Base-by-base conservation (phyloP, 1,140 invertebrate genomes). In the Melipona quadrifasciata region DNA sequence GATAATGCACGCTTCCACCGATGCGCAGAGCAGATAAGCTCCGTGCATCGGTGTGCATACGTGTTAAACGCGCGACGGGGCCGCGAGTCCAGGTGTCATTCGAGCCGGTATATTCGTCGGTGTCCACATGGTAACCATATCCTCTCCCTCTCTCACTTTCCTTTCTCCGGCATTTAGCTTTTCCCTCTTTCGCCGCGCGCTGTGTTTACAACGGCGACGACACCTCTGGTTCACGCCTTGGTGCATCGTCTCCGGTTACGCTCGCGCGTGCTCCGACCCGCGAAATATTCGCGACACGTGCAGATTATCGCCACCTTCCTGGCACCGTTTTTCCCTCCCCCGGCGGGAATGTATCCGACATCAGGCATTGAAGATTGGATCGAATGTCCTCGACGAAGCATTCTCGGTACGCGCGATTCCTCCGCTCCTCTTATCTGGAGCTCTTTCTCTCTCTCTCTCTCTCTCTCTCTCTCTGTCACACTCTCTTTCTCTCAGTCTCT, bases 211-310 rank as follows among this genome's bases (percentile, higher is more conserved):
- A 86, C 81, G 51, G 58, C 85, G 85, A 86, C 85, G 85, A 86
- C 80, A 84, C 80, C 80, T 72, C 81, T 16, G 80, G 67, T 83
- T 76, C 75, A 77, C 80, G 82, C 75, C 88, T 78, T 84, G 88
- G 61, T 65, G 83, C 64, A 87, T 84, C 84, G 83, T 89, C 84
- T 91, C 90, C 55, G 82, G 71, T 91, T 91, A 82, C 90, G 65
- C 77, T 70, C 85, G 90, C 90, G 90, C 90, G 90, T 91, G 90
- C 87, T 91, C 86, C 89, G 17, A 31, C 79, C 86, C 86, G 75
- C 84, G 86, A 89, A 90, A 86, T 90, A 88, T 90, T 87, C 76
- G 76, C 87, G 87, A 91, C 90, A 91, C 90, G 86, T 91, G 90
- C 90, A 91, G 90, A 89, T 91, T 91, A 87, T 87, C 82, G 78